Conservation (phyloP, 2,888 invertebrate species). For the Dinocampus coccinellae region DNA sequence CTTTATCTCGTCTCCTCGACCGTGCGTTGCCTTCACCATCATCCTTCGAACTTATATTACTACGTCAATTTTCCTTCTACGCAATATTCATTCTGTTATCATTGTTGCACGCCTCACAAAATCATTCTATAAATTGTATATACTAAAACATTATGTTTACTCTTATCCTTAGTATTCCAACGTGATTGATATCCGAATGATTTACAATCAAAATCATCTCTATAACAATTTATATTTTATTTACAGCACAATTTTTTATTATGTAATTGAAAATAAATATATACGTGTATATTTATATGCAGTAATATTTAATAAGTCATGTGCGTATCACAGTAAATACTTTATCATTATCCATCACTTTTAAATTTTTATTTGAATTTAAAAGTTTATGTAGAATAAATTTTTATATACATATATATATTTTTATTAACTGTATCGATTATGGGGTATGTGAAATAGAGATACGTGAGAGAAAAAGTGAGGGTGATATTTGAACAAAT, state of each 20-base stretch:
- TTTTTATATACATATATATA: neutral
- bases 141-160: neutral
- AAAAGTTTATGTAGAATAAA: neutral
- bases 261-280: neutral
- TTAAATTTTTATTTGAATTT: neutral
- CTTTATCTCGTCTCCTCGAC: slow-evolving; percentile 53
- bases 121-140: neutral
- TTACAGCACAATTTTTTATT: neutral
- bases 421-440: neutral
- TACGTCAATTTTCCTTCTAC: slow-evolving; percentile 1
- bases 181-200: too few relatives aligned
- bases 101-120: neutral
- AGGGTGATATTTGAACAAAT: neutral
- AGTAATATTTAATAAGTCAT: neutral
- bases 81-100: slow-evolving; percentile 28
- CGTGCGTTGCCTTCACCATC: slow-evolving; percentile 27
- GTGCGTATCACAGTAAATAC: neutral
- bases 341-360: neutral
- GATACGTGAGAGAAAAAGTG: too few relatives aligned
- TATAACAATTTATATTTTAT: neutral
- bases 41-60: neutral
- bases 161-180: neutral
- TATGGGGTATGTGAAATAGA: neutral
- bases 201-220: neutral
- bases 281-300: too few relatives aligned